Conservation (phyloP, 2,888 invertebrate species). For the Tenthredo livida region DNA sequence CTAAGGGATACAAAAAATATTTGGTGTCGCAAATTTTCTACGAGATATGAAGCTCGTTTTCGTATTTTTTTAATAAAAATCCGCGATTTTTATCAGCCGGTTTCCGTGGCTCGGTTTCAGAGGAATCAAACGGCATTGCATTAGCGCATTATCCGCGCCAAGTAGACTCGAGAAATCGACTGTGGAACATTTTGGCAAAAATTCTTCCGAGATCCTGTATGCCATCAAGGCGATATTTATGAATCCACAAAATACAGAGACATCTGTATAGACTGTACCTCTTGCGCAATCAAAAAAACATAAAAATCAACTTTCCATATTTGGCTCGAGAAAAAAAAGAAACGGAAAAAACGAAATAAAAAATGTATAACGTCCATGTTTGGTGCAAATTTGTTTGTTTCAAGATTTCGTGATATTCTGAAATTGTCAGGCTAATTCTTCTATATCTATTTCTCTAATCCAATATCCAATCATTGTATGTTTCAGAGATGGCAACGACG, state of each 20-base stretch:
- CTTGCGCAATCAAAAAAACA: not conserved
- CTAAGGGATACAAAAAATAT: too few species aligned
- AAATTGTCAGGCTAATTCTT: too few species aligned
- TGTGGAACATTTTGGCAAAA: not conserved
- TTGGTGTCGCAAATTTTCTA: too few species aligned
- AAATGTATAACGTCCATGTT: too few species aligned
- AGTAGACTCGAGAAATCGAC: not conserved
- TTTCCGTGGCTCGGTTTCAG: too few species aligned
- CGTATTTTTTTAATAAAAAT: too few species aligned
- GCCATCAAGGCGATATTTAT: not conserved
- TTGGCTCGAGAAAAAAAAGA: not conserved
- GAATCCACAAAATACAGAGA: not conserved
- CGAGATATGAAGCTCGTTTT: too few species aligned
- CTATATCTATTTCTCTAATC: not conserved
- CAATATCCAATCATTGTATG: conserved; percentile 66
- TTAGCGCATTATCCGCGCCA: not conserved
- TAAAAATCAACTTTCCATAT: not conserved
- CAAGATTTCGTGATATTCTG: too few species aligned
- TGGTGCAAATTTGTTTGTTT: too few species aligned
- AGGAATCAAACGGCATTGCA: too few species aligned
- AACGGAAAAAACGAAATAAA: not conserved
- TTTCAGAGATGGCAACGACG: conserved; percentile 99
- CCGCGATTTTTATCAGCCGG: too few species aligned
- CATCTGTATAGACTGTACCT: not conserved
- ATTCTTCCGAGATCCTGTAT: not conserved